Evolutionary conservation across 1,140 invertebrate genomes (phyloP), one percentile per base, ranked within the genome.

Genomic region (Probaryconus sp.): DNA sequence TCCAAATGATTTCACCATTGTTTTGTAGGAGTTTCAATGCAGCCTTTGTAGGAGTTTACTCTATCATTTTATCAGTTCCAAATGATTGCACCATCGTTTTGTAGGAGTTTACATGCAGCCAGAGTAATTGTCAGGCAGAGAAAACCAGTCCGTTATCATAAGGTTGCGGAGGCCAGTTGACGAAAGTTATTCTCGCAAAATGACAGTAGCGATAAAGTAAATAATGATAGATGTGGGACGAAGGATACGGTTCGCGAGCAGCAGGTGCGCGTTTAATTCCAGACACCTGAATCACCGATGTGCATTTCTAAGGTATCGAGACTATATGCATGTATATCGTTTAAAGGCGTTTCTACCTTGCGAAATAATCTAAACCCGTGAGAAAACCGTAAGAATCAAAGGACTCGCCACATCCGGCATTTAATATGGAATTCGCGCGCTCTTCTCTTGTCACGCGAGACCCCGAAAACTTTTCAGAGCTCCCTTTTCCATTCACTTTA

Each of bases 261-360:
- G 50, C 71, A 74, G 72, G 50, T 72, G 45, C 64, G 58, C 42
- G 40, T 63, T 55, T 55, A 79, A 80, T 79, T 79, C 78, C 60
- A 45, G 13, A 40, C 38, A 0, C 9, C 21, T 82, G 79, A 79
- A 65, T 76, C 78, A 77, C 51, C 30, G 17, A 33, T 3, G 13
- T 10, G 13, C 38, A 48, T 48, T 60, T 45, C 30, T 60, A 47
- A 47, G 30, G 20, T 21, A 37, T 61, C 43, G 37, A 9, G 28
- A n/a, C n/a, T 5, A 9, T 30, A 30, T 7, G 21, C 21, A n/a
- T n/a, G n/a, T n/a, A n/a, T n/a, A n/a, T 24, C 21, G 21, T 3
- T 24, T 7, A 7, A 3, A 3, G 21, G 43, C 14, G 14, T 26
- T 21, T 47, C 1, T 30, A 31, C 33, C 42, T 31, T 50, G 43